phyloP scores from a whole-genome alignment of 1,140 invertebrate genomes.

The Nephila pilipes region DNA sequence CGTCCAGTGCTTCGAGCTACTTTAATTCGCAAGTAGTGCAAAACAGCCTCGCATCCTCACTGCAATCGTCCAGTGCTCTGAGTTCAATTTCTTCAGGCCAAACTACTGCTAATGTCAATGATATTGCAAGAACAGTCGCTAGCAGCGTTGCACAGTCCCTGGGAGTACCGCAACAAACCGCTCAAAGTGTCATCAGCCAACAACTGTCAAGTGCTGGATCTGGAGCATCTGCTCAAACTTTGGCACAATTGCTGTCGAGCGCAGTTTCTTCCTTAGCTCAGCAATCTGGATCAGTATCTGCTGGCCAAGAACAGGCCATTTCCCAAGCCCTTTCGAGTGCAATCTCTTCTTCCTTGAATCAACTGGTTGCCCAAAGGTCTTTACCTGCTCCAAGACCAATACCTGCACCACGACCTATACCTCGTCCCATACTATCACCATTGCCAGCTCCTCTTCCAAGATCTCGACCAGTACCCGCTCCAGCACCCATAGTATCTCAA shows the following conservation, averaged over 20 bases:
- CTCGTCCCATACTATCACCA: too few relatives aligned
- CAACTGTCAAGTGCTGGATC: background rate
- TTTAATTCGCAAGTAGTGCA: constrained; percentile 16
- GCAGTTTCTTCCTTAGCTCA: background rate
- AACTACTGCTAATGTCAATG: background rate
- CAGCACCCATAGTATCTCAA: background rate
- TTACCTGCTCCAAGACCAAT: background rate
- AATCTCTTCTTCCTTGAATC: background rate
- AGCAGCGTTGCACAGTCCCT: background rate
- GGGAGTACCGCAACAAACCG: background rate
- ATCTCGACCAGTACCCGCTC: too few relatives aligned
- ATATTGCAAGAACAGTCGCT: background rate
- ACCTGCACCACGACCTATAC: background rate
- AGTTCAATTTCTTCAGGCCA: background rate
- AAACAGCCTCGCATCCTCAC: background rate
- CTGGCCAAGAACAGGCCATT: background rate
- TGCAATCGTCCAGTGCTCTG: background rate
- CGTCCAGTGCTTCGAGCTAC: background rate
- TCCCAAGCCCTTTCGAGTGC: background rate
- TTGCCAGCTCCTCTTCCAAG: background rate
- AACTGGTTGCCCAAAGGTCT: background rate
- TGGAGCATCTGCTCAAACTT: background rate
- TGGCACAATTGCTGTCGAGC: background rate
- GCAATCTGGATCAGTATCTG: background rate
- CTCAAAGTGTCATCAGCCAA: background rate